These are phyloP conservation scores for Piprites chloris DNA, from an alignment of 2,113 vertebrate species.

Conservation along the genomic window DNA sequence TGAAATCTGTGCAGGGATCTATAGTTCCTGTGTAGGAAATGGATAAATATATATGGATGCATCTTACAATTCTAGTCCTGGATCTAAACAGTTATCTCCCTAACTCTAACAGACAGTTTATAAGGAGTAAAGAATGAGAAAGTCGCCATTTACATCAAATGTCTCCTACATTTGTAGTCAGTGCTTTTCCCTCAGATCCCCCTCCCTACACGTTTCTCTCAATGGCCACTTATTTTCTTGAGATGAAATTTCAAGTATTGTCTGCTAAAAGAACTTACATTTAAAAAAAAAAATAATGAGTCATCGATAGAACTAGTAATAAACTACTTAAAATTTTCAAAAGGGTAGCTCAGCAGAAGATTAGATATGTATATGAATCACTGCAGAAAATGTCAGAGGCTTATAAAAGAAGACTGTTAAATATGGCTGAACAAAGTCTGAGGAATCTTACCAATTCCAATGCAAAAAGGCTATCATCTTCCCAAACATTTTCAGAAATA, in stretches of 20 bases:
- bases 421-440: background rate
- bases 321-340: background rate
- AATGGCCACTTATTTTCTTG: background rate
- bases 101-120: background rate
- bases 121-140: background rate
- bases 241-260: background rate
- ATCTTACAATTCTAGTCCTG: background rate
- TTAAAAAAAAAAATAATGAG: background rate
- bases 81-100: background rate
- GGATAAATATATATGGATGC: fast-evolving
- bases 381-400: background rate
- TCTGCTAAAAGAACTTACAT: background rate
- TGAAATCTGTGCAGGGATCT: background rate
- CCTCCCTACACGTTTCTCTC: background rate
- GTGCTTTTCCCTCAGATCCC: background rate
- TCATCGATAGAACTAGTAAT: background rate
- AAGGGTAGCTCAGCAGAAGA: background rate
- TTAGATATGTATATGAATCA: background rate
- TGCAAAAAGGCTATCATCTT: slow-evolving; percentile 87
- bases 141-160: background rate
- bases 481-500: slow-evolving; percentile 87
- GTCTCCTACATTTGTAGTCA: background rate
- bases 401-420: background rate
- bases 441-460: slow-evolving; percentile 83
- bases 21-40: background rate